phyloP scores from a whole-genome alignment of 1,140 invertebrate genomes.

The Acyrthosiphon pisum region DNA sequence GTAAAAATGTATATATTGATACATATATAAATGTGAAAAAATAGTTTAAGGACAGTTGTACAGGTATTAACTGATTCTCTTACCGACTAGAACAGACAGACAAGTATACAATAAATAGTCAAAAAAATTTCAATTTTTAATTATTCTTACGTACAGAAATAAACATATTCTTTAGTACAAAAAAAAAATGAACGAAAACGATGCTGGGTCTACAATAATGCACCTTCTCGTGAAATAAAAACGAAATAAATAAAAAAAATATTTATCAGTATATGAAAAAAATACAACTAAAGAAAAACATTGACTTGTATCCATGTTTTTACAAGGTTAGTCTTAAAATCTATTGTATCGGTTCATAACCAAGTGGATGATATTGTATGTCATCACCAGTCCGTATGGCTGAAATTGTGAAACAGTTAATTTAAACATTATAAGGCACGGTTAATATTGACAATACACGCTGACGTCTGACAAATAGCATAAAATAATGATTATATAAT shows the following conservation, averaged over 20 bases:
- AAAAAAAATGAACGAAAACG: not conserved
- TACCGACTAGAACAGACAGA: not conserved
- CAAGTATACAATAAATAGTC: not conserved
- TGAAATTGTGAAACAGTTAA: constrained; percentile 28
- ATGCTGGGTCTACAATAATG: not conserved
- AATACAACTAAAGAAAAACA: not conserved
- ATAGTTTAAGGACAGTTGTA: not conserved
- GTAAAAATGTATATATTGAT: not conserved
- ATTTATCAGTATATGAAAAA: not conserved
- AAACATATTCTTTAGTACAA: not conserved
- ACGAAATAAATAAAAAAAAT: not conserved
- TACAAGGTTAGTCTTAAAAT: not conserved
- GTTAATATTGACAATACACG: not conserved
- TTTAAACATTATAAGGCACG: not conserved
- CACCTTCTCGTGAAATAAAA: not conserved
- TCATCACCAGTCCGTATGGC: not conserved
- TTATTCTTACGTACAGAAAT: not conserved
- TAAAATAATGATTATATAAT: not conserved
- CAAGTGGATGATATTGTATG: constrained; percentile 27
- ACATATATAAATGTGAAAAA: not conserved
- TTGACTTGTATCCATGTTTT: not conserved
- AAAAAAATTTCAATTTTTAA: not conserved
- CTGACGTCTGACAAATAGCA: not conserved
- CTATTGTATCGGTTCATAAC: not conserved
- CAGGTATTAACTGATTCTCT: not conserved